Evolutionary conservation across 2,113 vertebrate species (phyloP).

Genomic region (Toxostoma redivivum): DNA sequence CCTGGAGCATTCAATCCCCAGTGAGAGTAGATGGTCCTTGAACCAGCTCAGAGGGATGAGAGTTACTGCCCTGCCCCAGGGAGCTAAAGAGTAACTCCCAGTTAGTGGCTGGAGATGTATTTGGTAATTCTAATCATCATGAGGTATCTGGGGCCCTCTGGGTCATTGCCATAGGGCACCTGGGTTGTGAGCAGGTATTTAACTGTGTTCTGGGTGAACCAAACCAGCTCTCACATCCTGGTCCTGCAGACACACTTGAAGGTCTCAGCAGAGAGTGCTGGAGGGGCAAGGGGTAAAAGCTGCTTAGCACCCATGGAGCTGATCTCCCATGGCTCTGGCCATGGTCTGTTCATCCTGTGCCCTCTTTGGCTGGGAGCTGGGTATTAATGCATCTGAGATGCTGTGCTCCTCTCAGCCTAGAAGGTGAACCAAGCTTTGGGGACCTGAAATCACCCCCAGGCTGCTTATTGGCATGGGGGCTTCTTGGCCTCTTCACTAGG

Average conservation of each 20-base stretch:
- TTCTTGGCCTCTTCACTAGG: not conserved
- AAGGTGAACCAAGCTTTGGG: not conserved
- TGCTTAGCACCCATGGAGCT: not conserved
- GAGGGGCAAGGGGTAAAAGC: not conserved
- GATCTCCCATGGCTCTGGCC: not conserved
- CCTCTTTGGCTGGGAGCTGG: not conserved
- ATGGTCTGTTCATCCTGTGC: not conserved
- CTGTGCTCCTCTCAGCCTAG: not conserved
- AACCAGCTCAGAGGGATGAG: not conserved
- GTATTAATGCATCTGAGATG: not conserved
- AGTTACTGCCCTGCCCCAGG: not conserved
- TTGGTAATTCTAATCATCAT: not conserved
- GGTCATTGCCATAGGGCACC: not conserved
- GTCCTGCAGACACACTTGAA: not conserved
- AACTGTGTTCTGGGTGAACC: not conserved
- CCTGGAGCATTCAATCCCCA: not conserved
- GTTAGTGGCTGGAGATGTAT: not conserved
- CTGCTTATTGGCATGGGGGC: not conserved
- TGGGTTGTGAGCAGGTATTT: not conserved
- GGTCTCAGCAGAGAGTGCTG: accelerated
- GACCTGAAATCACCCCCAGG: not conserved
- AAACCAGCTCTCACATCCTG: not conserved
- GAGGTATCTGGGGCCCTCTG: not conserved
- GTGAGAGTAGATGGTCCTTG: not conserved
- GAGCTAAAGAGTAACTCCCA: not conserved